A percentile compares a stretch with the other conserved stretches of the same genome.
These are phyloP conservation scores for Oscarella lobularis DNA, from an alignment of 37 sponge, comb jelly and placozoan species.

Conservation along the genomic window DNA sequence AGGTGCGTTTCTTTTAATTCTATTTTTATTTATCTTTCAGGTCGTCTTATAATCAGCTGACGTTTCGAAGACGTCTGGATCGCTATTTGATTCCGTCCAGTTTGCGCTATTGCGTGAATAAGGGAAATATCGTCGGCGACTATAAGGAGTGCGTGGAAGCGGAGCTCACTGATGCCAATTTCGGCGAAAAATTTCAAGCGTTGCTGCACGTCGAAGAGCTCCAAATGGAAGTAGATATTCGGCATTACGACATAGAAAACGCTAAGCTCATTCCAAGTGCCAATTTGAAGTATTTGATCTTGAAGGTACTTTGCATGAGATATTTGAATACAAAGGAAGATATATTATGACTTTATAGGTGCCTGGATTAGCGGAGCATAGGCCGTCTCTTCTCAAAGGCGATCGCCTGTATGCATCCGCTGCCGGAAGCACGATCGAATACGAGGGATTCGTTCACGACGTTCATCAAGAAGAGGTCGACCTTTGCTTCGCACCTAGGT, in stretches of 20 bases:
- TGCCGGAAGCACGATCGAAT: not conserved
- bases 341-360: no score
- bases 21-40: no score
- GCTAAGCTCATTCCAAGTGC: no score
- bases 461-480: not conserved
- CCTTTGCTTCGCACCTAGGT: not conserved
- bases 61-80: no score
- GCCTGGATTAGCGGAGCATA: not conserved
- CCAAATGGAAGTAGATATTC: not conserved
- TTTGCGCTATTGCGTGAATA: no score
- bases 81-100: no score
- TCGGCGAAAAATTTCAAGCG: not conserved
- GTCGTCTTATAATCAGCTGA: no score
- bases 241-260: not conserved
- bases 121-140: not conserved
- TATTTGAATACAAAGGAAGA: no score
- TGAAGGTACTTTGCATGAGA: no score
- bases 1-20: no score
- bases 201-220: not conserved
- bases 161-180: not conserved
- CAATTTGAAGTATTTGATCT: no score
- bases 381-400: not conserved
- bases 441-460: not conserved
- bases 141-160: not conserved
- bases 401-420: constrained; percentile 2